Base-by-base conservation (phyloP, 2,797 vertebrate species). In the Octomys mimax region DNA sequence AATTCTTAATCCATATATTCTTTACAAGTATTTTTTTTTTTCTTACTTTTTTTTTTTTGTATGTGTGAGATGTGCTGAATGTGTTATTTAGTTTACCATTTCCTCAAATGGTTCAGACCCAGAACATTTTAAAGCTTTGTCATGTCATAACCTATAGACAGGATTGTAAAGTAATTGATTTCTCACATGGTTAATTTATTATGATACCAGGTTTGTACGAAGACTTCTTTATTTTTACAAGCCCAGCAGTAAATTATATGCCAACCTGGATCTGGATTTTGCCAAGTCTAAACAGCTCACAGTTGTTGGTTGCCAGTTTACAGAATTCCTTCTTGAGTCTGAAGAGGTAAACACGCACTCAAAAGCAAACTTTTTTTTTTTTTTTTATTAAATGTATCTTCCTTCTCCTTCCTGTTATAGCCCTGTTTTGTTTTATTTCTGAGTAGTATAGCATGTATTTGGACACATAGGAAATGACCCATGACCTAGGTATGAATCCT, bases 181-280 rank as follows among this genome's bases (percentile, higher is more conserved):
- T 93, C 49, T 95, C 66, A 86, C 62, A 66, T 84, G 62, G 26
- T 89, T 93, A 62, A 84, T 93, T 97, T 91, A 64, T 93, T 97
- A 96, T 97, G 49, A 62, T 96, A 88, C 82, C 98, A 99, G 99
- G 98, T 99, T 99, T 99, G 99, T 99, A 87, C 99, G 99, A 89
- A 99, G 99, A 98, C 98, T 99, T 94, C 99, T 99, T 46, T 99
- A 99, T 98, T 99, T 99, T 98, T 99, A 99, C 97, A 99, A 99
- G 97, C 99, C 99, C 94, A 99, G 99, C 98, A 99, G 99, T 98
- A 99, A 99, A 97, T 98, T 99, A 59, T 99, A 99, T 68, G 99
- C 99, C 91, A 99, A 99, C 97, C 98, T 99, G 97, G 99, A 99
- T 94, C 98, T 99, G 98, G 99, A 99, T 97, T 99, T 99, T 97